Conservation (phyloP, 2,888 invertebrate species). For the Drepanosiphum platanoidis region DNA sequence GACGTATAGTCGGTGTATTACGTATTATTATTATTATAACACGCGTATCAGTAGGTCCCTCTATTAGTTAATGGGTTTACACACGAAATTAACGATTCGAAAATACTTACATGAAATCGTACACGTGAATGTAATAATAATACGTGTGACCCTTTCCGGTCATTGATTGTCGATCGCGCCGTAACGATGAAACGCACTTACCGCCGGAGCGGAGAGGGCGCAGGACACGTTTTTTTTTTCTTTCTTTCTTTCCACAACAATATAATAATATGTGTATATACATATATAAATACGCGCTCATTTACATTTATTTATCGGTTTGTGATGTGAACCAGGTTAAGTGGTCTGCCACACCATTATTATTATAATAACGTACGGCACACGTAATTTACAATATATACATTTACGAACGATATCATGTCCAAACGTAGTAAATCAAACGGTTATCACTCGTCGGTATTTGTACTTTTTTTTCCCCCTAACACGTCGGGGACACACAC, state of each 20-base stretch:
- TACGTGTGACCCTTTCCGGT: not conserved
- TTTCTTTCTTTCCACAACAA: too few relatives aligned
- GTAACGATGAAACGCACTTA: constrained; percentile 31
- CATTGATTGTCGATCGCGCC: not conserved
- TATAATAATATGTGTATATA: too few relatives aligned
- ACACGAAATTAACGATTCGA: too few relatives aligned
- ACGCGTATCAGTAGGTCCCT: too few relatives aligned
- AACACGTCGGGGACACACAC: not conserved
- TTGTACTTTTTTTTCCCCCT: too few relatives aligned
- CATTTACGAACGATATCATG: not conserved
- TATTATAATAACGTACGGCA: not conserved
- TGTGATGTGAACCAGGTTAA: constrained; percentile 6
- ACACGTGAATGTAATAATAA: not conserved
- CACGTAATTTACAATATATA: not conserved
- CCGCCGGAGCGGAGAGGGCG: not conserved
- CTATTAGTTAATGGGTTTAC: too few relatives aligned
- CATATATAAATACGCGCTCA: not conserved
- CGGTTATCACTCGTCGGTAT: constrained; percentile 13
- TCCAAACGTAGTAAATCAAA: constrained; percentile 32
- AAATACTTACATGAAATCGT: too few relatives aligned
- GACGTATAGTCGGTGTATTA: too few relatives aligned
- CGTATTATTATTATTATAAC: too few relatives aligned
- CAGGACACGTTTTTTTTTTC: not conserved
- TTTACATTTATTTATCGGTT: not conserved
- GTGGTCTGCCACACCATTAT: not conserved